Conservation (phyloP, 2,888 invertebrate species). For the Lucinisca nassula region DNA sequence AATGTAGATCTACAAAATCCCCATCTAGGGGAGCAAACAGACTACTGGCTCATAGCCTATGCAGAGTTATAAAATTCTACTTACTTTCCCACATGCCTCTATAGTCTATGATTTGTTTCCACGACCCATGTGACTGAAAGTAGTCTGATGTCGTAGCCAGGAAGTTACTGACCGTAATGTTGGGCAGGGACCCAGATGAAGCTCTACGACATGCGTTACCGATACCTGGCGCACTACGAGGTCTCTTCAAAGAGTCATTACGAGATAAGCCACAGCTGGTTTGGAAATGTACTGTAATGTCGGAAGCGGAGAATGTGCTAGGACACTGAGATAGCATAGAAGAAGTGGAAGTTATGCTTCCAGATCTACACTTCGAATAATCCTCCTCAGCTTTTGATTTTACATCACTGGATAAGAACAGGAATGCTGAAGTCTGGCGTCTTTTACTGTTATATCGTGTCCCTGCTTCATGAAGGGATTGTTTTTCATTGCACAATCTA, state of each 20-base stretch:
- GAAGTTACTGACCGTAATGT: conserved; percentile 81
- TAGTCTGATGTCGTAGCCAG: conserved; percentile 82
- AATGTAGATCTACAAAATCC: too few species aligned
- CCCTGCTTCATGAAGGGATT: background rate
- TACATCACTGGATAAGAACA: background rate
- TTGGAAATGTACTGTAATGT: conserved; percentile 74
- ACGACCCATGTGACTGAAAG: conserved; percentile 82
- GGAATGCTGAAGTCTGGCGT: background rate
- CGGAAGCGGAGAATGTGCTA: conserved; percentile 76
- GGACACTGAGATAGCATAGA: conserved; percentile 62
- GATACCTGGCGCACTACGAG: conserved; percentile 64
- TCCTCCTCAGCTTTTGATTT: background rate
- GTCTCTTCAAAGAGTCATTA: conserved; percentile 61
- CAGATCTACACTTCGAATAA: conserved; percentile 28
- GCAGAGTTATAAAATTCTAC: conserved; percentile 49
- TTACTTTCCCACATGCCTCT: conserved; percentile 83
- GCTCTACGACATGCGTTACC: conserved; percentile 47
- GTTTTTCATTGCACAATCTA: background rate
- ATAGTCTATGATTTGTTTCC: conserved; percentile 79
- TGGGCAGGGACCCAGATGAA: conserved; percentile 76
- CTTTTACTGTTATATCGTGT: background rate
- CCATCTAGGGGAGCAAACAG: too few species aligned
- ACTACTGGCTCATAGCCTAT: too few species aligned
- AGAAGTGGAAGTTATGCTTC: conserved; percentile 53
- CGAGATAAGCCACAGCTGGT: conserved; percentile 29